phyloP scores from a whole-genome alignment of 2,113 vertebrate species.

The Amphiprion ocellaris region DNA sequence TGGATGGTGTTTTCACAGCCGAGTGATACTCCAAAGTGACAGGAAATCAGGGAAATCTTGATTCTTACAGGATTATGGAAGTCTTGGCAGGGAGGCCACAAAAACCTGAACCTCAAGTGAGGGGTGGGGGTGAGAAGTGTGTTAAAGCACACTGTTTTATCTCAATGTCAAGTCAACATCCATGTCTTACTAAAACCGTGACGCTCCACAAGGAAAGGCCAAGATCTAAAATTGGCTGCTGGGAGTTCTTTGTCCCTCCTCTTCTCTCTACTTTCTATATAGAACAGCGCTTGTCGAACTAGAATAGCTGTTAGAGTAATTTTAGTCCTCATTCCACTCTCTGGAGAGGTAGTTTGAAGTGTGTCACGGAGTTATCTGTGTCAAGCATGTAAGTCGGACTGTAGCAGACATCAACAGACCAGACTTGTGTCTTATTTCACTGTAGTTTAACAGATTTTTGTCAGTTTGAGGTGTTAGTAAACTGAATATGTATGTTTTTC shows the following conservation, averaged over 20 bases:
- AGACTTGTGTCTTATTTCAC: constrained; percentile 2
- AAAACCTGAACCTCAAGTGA: constrained; percentile 3
- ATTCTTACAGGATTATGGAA: constrained; percentile 44
- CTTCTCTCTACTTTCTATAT: constrained; percentile 57
- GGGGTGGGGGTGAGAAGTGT: neutral
- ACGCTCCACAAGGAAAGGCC: constrained; percentile 10
- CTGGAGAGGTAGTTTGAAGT: constrained; percentile 66
- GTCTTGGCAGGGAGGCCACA: constrained; percentile 18
- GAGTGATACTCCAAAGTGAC: constrained; percentile 22
- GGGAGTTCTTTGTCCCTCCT: constrained; percentile 14
- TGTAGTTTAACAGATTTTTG: neutral
- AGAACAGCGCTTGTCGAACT: constrained; percentile 60
- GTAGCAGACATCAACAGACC: constrained; percentile 37
- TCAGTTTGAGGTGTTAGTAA: neutral
- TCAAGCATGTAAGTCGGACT: constrained; percentile 50
- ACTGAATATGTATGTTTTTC: neutral
- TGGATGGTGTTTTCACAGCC: constrained; percentile 22
- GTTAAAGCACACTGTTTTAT: constrained; percentile 16
- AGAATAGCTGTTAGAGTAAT: constrained; percentile 62
- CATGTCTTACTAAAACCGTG: constrained; percentile 14
- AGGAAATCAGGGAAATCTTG: constrained; percentile 2
- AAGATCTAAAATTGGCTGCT: constrained; percentile 3
- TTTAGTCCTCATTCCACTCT: constrained; percentile 64
- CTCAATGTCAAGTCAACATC: constrained; percentile 46
- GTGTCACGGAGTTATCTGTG: constrained; percentile 78